phyloP scores from a whole-genome alignment of 2,113 vertebrate genomes.

The Gasterosteus nipponicus region DNA sequence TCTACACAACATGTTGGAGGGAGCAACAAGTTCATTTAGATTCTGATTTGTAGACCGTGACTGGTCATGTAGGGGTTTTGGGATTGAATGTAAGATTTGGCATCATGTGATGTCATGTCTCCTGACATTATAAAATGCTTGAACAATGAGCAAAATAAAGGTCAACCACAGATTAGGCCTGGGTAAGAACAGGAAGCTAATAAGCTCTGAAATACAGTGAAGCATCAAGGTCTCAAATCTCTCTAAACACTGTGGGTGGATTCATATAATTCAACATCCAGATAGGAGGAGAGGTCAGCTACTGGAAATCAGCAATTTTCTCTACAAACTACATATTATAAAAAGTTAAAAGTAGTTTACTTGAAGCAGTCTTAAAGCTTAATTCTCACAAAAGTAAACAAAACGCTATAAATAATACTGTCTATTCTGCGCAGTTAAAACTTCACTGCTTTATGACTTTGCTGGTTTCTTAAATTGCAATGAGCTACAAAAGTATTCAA shows the following conservation, averaged over 20 bases:
- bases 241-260: not conserved
- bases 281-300: not conserved
- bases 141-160: constrained; percentile 4
- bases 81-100: constrained; percentile 1
- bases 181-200: not conserved
- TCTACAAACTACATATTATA: not conserved
- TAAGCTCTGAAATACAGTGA: constrained; percentile 1
- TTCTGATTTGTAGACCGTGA: not conserved
- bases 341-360: not conserved
- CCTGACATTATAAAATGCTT: not conserved
- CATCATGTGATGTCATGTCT: not conserved
- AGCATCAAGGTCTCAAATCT: not conserved
- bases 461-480: not conserved
- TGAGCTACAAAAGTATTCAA: not conserved
- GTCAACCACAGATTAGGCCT: not conserved
- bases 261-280: not conserved
- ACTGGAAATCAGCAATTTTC: not conserved
- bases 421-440: not conserved
- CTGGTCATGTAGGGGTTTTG: not conserved
- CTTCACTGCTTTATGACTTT: not conserved
- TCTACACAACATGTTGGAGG: not conserved
- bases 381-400: not conserved
- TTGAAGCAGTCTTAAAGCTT: not conserved
- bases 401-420: not conserved
- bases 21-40: not conserved